Evolutionary conservation across 2,113 vertebrate species (phyloP), one percentile per base, ranked within the genome.

Genomic region (Halcyon malimbica): DNA sequence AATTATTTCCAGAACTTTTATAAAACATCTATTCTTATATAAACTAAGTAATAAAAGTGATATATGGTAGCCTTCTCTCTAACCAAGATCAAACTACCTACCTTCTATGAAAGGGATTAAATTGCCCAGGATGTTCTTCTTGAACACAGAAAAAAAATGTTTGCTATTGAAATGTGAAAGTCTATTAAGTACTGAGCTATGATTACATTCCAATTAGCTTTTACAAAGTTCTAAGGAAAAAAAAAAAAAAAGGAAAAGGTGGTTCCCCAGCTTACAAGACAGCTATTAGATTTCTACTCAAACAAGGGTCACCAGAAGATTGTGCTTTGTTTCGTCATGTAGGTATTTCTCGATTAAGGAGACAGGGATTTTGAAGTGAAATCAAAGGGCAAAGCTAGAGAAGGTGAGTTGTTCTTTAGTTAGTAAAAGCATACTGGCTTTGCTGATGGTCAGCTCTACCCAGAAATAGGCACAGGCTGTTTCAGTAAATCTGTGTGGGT

Each of bases 1-100:
- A 94, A 91, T 93, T 79, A 91, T 77, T 92, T 95, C 89, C 83
- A 59, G 83, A 95, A 92, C 65, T 96, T 96, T 82, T 87, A 65
- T 69, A 95, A 94, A 96, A 87, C 83, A 84, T 89, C 82, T 76
- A 83, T 89, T 89, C 86, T 93, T 74, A 57, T 39, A 87, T 60
- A 65, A 92, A 90, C 48, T 46, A 76, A 37, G 69, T 76, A 84
- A 92, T 93, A 91, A 82, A 93, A 92, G 39, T 92, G 53, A 87
- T 65, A 65, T 16, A 68, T 5, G 37, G 69, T 62, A 48, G 76
- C 8, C 35, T 84, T 78, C 64, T 93, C 57, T 74, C 35, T 84
- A 68, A 68, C 50, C 59, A 89, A 93, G 85, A 83, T 89, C 90
- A 92, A 93, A 53, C 71, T 60, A 81, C 16, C 71, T 68, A 25